Evolutionary conservation across 2,113 vertebrate species (phyloP).

Genomic region (Urocitellus parryii): DNA sequence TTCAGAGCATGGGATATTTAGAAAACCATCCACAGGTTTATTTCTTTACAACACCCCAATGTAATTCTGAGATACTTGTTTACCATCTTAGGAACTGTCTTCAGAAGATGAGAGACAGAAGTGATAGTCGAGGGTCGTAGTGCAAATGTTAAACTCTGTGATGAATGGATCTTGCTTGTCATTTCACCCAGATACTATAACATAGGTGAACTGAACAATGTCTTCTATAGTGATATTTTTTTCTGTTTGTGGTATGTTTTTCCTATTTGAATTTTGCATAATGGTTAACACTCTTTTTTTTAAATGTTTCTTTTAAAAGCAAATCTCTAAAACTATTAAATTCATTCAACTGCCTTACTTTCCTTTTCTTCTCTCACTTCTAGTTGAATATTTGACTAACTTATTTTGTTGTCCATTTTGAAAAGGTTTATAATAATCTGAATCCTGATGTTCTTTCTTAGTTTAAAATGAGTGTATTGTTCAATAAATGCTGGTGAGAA

Average conservation of each 20-base stretch:
- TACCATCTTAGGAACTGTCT: background rate
- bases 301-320: background rate
- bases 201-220: background rate
- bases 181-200: background rate
- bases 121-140: background rate
- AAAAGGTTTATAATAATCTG: background rate
- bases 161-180: background rate
- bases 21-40: background rate
- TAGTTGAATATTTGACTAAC: background rate
- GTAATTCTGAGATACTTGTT: background rate
- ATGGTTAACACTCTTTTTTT: background rate
- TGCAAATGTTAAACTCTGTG: background rate
- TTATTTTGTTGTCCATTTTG: background rate
- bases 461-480: background rate
- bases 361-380: background rate
- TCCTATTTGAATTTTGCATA: slow-evolving; percentile 2
- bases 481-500: background rate
- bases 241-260: background rate
- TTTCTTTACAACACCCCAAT: background rate
- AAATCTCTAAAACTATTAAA: background rate
- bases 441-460: background rate
- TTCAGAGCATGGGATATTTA: background rate
- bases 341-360: background rate
- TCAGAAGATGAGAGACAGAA: background rate
- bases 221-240: background rate